Evolutionary conservation across 2,113 vertebrate species (phyloP).

Genomic region (Muntiacus muntjak): DNA sequence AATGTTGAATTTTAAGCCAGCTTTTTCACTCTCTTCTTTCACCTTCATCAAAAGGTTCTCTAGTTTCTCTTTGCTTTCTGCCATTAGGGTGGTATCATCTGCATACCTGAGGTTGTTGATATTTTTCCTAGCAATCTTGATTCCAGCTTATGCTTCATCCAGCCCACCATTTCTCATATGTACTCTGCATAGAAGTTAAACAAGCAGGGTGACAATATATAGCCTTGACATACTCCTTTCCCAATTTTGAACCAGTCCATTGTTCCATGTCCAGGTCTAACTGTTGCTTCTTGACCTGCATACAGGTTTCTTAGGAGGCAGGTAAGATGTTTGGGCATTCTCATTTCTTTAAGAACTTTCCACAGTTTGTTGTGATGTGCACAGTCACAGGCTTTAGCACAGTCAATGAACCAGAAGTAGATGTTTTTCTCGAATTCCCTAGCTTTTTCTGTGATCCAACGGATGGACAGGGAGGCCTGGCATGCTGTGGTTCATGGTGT

Average conservation of each 20-base stretch:
- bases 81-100: not conserved
- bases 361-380: not conserved
- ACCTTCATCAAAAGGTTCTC: not conserved
- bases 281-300: not conserved
- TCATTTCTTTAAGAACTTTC: not conserved
- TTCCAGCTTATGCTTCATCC: not conserved
- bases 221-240: not conserved
- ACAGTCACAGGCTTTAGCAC: not conserved
- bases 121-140: not conserved
- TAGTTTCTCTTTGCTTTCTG: not conserved
- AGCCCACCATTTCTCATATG: not conserved
- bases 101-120: not conserved
- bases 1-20: not conserved
- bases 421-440: not conserved
- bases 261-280: not conserved
- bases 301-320: not conserved
- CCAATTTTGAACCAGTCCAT: not conserved
- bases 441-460: not conserved
- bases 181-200: not conserved
- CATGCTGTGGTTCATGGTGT: too few species aligned
- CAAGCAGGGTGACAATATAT: not conserved
- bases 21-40: not conserved
- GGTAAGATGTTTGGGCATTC: not conserved
- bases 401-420: not conserved
- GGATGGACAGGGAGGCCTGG: not conserved